Evolutionary conservation across 1,140 invertebrate species (phyloP).

Genomic region (Dinoponera quadriceps): DNA sequence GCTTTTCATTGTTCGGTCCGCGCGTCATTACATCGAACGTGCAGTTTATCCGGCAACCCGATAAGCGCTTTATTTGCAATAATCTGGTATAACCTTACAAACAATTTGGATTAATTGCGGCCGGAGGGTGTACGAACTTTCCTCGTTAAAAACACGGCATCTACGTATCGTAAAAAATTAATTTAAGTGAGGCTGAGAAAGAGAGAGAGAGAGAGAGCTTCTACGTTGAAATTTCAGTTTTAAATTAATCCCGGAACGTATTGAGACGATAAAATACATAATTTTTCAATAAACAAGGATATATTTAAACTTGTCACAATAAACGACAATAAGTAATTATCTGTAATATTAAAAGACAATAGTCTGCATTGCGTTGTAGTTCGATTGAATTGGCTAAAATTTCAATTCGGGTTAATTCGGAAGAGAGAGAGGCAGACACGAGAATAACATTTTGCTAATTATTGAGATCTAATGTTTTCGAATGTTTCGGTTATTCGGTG

Average conservation of each 20-base stretch:
- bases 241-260: too few relatives aligned
- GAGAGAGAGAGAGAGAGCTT: neutral
- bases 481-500: conserved; percentile 1
- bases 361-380: too few relatives aligned
- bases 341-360: too few relatives aligned
- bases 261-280: too few relatives aligned
- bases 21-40: neutral
- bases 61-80: conserved; percentile 23
- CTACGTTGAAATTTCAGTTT: too few relatives aligned
- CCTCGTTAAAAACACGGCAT: neutral
- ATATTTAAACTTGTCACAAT: too few relatives aligned
- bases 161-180: neutral
- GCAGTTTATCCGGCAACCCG: neutral
- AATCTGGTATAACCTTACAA: neutral
- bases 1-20: neutral
- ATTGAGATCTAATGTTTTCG: conserved; percentile 7
- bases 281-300: too few relatives aligned
- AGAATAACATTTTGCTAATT: neutral
- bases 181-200: neutral
- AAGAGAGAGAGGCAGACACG: neutral
- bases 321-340: too few relatives aligned
- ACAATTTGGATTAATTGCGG: conserved; percentile 6
- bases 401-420: neutral
- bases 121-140: neutral
- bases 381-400: too few relatives aligned